phyloP scores from a whole-genome alignment of 2,888 invertebrate species.

The Keiferia lycopersicella region DNA sequence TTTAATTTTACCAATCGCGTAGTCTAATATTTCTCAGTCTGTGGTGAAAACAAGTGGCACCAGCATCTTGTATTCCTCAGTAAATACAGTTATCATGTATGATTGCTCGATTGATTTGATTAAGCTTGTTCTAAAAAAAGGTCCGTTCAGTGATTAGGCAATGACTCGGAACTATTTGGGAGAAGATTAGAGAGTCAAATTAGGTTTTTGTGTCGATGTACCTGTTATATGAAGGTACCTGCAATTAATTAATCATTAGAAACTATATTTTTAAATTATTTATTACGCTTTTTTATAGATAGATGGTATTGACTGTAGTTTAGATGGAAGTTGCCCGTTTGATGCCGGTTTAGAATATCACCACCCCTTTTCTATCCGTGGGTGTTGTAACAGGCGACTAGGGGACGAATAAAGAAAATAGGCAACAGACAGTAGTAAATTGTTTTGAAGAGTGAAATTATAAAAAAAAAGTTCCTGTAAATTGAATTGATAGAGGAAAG shows the following conservation, averaged over 20 bases:
- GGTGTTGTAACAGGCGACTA: too few species aligned
- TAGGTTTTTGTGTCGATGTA: neutral
- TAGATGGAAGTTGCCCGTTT: too few species aligned
- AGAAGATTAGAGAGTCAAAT: neutral
- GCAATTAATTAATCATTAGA: too few species aligned
- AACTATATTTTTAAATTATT: neutral
- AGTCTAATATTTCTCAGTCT: neutral
- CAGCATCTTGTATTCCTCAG: conserved; percentile 10
- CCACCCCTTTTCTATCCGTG: too few species aligned
- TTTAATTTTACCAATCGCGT: neutral
- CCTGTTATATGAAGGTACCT: neutral
- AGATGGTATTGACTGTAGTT: too few species aligned
- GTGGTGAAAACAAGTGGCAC: conserved; percentile 16
- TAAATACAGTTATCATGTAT: conserved; percentile 18
- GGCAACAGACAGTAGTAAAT: too few species aligned
- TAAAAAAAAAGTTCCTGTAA: too few species aligned
- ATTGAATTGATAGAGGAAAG: too few species aligned
- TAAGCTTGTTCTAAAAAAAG: conserved; percentile 11
- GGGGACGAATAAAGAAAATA: too few species aligned
- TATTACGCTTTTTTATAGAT: neutral
- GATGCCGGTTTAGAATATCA: too few species aligned
- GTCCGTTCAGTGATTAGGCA: neutral
- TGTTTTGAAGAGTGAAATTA: too few species aligned
- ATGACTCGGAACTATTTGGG: neutral
- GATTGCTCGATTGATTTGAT: conserved; percentile 17